phyloP scores from a whole-genome alignment of 2,797 vertebrate species.

The Catharus ustulatus region DNA sequence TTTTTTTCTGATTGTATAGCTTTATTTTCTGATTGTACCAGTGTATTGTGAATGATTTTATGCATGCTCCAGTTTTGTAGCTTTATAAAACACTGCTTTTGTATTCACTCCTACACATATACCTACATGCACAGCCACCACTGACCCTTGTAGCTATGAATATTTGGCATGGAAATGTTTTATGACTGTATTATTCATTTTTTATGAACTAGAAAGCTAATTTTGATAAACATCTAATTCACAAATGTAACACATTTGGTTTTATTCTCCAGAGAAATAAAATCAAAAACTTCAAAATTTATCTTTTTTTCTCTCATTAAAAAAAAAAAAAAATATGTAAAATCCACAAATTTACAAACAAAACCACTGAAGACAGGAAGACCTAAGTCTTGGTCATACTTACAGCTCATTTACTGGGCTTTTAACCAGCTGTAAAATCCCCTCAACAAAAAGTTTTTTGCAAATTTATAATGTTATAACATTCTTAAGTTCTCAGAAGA shows the following conservation, averaged over 20 bases:
- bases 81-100: constrained; percentile 18
- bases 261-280: not conserved
- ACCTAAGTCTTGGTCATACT: not conserved
- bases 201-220: not conserved
- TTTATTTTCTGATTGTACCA: not conserved
- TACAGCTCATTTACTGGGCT: not conserved
- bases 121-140: not conserved
- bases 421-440: not conserved
- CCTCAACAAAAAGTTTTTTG: not conserved
- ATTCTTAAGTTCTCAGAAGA: not conserved
- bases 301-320: not conserved
- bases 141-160: not conserved
- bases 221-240: not conserved
- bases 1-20: not conserved
- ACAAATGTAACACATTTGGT: not conserved
- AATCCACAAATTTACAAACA: not conserved
- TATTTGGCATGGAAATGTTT: not conserved
- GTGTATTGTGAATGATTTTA: not conserved
- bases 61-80: not conserved
- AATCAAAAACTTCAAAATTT: not conserved
- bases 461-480: not conserved
- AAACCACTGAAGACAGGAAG: not conserved
- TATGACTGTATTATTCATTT: not conserved
- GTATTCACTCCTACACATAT: not conserved
- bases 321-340: not conserved